Base-by-base conservation (phyloP, 2,888 invertebrate species). In the Parascotia fuliginaria region DNA sequence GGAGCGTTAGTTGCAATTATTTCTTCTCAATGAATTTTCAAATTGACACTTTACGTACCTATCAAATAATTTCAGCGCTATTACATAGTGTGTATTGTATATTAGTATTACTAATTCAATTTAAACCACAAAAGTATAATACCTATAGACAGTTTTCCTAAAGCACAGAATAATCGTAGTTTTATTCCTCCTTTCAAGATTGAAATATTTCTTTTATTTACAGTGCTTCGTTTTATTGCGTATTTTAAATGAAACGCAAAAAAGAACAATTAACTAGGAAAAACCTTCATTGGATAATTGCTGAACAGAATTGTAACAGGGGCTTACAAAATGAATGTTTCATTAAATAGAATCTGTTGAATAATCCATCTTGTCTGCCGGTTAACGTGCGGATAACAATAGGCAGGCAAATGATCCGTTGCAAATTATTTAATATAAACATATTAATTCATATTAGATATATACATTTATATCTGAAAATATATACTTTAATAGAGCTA, bases 41-140 rank as follows among this genome's bases (percentile, higher is more conserved):
- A n/a, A n/a, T n/a, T 19, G 9, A 29, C 9, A 12, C 9, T 7
- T 16, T 16, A 34, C 14, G 12, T 2, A 6, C 12, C 9, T 12
- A 12, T 39, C 41, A 53, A 62, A 53, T 63, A 53, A 60, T 45
- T 2, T 36, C 53, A 58, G 36, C n/a, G n/a, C n/a, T n/a, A 44
- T 62, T 44, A 32, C n/a, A n/a, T 9, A 9, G 13, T 36, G 11
- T 19, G 16, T 16, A 16, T 34, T 16, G 45, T 29, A 15, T 40
- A 43, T 51, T 38, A 34, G 15, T 16, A 43, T 51, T 38, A 34
- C 22, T 16, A 16, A 49, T 33, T 33, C 15, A 16, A 33, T 11
- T 5, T 1, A 36, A 19, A 15, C 16, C 16, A 34, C 5, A 16
- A 34, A n/a, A 16, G 33, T n/a, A 19, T 36, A 11, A 36, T 19